Conservation (phyloP, 2,113 vertebrate genomes). For the Isichthys henryi region DNA sequence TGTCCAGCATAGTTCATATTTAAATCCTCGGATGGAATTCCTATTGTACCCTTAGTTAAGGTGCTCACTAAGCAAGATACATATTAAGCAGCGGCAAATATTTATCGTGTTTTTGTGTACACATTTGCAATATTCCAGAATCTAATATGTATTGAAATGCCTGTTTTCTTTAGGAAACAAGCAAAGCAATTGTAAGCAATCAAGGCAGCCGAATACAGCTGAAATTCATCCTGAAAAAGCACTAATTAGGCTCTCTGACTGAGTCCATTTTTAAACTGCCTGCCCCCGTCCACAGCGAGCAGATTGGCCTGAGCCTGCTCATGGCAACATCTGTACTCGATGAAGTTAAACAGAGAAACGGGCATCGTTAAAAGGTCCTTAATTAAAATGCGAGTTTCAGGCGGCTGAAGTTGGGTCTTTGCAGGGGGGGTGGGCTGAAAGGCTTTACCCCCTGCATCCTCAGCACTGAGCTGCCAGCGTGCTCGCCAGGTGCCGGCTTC, state of each 20-base stretch:
- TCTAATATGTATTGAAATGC: neutral
- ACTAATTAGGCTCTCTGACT: neutral
- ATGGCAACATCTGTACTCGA: conserved; percentile 26
- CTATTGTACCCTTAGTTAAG: neutral
- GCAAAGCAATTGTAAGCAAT: neutral
- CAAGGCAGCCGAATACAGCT: neutral
- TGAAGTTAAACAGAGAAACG: neutral
- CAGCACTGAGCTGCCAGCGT: neutral
- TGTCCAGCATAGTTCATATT: neutral
- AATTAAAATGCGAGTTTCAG: conserved; percentile 31
- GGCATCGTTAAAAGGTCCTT: conserved; percentile 22
- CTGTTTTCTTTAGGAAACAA: neutral
- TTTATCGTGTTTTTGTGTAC: neutral
- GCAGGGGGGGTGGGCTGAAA: neutral
- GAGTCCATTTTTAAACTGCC: neutral
- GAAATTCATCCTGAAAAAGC: neutral
- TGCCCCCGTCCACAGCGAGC: neutral
- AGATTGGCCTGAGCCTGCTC: conserved; percentile 20
- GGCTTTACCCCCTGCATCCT: neutral
- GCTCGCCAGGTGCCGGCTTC: neutral
- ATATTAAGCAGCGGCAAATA: neutral
- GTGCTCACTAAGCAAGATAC: neutral
- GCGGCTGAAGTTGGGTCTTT: neutral
- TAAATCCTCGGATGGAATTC: neutral
- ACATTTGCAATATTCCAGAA: neutral